Evolutionary conservation across 2,888 invertebrate species (phyloP).

Genomic region (Netelia fuscicornis): DNA sequence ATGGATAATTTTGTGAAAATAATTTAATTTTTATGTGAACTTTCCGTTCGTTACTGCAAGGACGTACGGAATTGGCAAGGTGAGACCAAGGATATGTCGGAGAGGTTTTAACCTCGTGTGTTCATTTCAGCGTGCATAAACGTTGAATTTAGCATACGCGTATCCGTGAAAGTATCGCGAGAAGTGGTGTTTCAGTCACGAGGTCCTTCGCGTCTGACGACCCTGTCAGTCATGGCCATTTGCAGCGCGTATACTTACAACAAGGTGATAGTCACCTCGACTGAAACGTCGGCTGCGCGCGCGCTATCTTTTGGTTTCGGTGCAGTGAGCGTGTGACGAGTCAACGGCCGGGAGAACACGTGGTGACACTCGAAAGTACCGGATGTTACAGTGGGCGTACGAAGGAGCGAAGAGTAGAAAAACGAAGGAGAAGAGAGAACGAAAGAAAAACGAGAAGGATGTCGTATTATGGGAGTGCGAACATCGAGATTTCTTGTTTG

Average conservation of each 20-base stretch:
- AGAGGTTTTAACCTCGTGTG: neutral
- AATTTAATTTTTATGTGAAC: no score
- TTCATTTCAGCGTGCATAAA: neutral
- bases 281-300: neutral
- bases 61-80: neutral
- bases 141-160: neutral
- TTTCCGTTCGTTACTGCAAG: neutral
- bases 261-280: conserved; percentile 29
- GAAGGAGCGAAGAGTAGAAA: neutral
- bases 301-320: conserved; percentile 15
- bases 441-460: conserved; percentile 47
- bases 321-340: conserved; percentile 38
- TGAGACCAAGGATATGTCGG: neutral
- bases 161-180: conserved; percentile 23
- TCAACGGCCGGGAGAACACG: conserved; percentile 56
- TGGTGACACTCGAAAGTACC: conserved; percentile 58
- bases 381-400: conserved; percentile 18
- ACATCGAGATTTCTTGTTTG: conserved; percentile 71
- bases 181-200: conserved; percentile 10
- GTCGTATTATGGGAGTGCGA: conserved; percentile 56
- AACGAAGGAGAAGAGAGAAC: conserved; percentile 25
- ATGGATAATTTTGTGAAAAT: neutral
- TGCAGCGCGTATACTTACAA: neutral
- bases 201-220: conserved; percentile 47
- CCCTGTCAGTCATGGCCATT: conserved; percentile 34